Evolutionary conservation across 2,113 vertebrate species (phyloP).

Genomic region (Centropus bengalensis): DNA sequence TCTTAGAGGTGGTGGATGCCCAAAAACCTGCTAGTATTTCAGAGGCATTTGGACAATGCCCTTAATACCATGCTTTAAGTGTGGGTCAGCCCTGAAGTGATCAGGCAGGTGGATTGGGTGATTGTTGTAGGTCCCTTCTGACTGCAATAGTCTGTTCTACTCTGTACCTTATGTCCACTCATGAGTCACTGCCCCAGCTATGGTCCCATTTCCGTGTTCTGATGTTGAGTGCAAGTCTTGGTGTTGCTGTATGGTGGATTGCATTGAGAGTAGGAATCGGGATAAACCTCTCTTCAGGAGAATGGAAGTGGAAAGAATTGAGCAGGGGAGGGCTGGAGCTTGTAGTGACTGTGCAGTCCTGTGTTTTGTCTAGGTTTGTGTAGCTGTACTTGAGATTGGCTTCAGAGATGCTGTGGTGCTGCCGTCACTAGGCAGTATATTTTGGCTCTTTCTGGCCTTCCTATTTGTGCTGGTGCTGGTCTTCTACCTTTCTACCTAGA

Average conservation of each 20-base stretch:
- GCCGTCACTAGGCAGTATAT: background rate
- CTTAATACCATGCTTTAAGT: background rate
- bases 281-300: background rate
- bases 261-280: background rate
- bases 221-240: background rate
- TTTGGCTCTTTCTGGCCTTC: background rate
- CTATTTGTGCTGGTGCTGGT: background rate
- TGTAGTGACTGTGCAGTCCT: background rate
- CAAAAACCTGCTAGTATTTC: background rate
- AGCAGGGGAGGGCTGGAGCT: background rate
- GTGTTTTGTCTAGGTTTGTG: background rate
- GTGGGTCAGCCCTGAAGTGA: background rate
- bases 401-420: background rate
- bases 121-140: background rate
- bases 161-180: background rate
- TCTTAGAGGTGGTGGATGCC: background rate
- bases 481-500: background rate
- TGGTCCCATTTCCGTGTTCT: background rate
- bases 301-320: background rate
- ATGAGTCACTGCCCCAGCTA: accelerated
- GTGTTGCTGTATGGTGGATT: background rate
- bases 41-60: background rate
- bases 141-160: background rate
- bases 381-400: background rate
- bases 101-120: background rate